phyloP scores from a whole-genome alignment of 2,797 vertebrate genomes.

The Pangasius krempfi region DNA sequence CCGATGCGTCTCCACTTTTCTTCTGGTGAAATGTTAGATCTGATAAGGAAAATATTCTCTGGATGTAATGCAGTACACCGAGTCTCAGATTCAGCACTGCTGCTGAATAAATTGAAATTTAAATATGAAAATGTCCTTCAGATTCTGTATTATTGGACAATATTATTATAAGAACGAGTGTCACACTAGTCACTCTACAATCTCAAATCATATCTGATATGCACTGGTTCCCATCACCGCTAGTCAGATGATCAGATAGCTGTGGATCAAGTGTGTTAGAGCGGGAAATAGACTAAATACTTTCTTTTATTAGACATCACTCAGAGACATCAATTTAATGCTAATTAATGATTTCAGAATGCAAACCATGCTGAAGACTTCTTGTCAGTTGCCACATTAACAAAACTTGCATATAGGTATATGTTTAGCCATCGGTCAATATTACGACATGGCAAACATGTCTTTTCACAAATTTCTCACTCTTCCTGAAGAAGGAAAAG shows the following conservation, averaged over 20 bases:
- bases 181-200: not conserved
- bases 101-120: not conserved
- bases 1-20: not conserved
- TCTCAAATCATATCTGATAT: not conserved
- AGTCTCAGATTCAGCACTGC: not conserved
- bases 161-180: not conserved
- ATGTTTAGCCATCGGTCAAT: too few relatives aligned
- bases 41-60: conserved; percentile 5
- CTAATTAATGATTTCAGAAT: not conserved
- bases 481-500: too few relatives aligned
- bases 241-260: not conserved
- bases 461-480: too few relatives aligned
- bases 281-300: not conserved
- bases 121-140: not conserved
- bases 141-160: not conserved
- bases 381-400: not conserved
- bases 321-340: not conserved
- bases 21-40: conserved; percentile 4
- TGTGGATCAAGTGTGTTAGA: not conserved
- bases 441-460: too few relatives aligned
- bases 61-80: not conserved
- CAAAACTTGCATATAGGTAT: not conserved
- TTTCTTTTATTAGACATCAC: not conserved
- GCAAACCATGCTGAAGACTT: not conserved
- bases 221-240: not conserved